Percentiles rank a stretch among this genome's conserved stretches.
phyloP scores from a whole-genome alignment of 2,113 vertebrate genomes.

The Triplophysa dalaica region DNA sequence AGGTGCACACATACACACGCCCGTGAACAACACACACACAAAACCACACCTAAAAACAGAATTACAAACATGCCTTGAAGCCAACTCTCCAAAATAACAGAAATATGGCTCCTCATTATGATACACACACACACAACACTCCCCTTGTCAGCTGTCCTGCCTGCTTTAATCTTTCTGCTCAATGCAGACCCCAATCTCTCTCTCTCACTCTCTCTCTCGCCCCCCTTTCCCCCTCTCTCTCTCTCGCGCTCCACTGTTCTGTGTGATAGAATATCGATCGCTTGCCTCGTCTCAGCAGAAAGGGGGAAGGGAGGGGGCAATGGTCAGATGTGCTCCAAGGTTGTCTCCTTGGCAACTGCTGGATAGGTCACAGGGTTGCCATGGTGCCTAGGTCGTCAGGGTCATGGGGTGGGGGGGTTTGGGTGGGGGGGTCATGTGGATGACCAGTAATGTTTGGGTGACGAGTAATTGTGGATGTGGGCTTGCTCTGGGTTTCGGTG shows the following conservation, averaged over 20 bases:
- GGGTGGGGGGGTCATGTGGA: slow-evolving; percentile 36
- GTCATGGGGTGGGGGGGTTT: slow-evolving; percentile 64
- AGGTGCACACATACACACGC: slow-evolving; percentile 47
- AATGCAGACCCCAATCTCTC: slow-evolving; percentile 44
- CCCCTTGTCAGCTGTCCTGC: slow-evolving; percentile 65
- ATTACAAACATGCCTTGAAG: slow-evolving; percentile 58
- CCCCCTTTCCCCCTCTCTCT: slow-evolving; percentile 28
- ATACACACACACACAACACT: slow-evolving; percentile 59
- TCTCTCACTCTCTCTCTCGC: slow-evolving; percentile 27
- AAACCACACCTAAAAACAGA: slow-evolving; percentile 48
- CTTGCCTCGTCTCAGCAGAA: slow-evolving; percentile 70
- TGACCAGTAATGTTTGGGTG: slow-evolving; percentile 51
- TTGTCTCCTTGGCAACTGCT: slow-evolving; percentile 78
- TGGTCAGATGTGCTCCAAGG: slow-evolving; percentile 80
- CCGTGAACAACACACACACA: slow-evolving; percentile 14
- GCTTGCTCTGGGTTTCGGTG: slow-evolving; percentile 47
- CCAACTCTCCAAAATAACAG: slow-evolving; percentile 53
- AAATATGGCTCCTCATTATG: slow-evolving; percentile 58
- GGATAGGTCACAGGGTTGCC: slow-evolving; percentile 78
- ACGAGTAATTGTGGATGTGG: slow-evolving; percentile 39
- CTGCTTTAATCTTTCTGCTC: slow-evolving; percentile 54
- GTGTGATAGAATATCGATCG: slow-evolving; percentile 83
- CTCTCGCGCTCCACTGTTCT: slow-evolving; percentile 81
- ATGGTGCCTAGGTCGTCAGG: slow-evolving; percentile 75
- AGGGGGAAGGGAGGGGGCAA: slow-evolving; percentile 60